Conservation (phyloP, 1,140 invertebrate genomes). For the Drosophila nebulosa region DNA sequence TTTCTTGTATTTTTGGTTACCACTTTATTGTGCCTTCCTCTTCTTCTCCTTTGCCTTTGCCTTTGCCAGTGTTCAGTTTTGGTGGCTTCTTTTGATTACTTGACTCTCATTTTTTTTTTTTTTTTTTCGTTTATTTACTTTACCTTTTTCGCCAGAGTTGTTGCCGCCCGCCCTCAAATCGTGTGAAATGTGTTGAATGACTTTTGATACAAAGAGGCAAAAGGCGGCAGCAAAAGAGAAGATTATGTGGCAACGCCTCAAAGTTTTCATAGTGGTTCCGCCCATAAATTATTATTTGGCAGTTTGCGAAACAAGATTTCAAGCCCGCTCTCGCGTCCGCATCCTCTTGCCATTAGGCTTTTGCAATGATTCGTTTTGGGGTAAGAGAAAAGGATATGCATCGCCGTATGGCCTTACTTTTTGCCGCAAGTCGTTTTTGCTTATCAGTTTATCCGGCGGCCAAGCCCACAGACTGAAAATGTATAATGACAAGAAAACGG, state of each 20-base stretch:
- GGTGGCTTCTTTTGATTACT: not conserved
- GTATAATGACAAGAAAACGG: slow-evolving; percentile 7
- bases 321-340: slow-evolving; percentile 9
- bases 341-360: slow-evolving; percentile 13
- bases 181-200: not conserved
- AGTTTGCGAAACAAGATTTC: slow-evolving; percentile 40
- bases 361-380: slow-evolving; percentile 22
- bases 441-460: slow-evolving; percentile 62
- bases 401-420: slow-evolving; percentile 49
- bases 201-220: not conserved
- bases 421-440: slow-evolving; percentile 66
- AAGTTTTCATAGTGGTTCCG: slow-evolving; percentile 58
- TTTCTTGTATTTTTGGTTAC: no score
- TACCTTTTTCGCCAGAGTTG: not conserved
- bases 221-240: not conserved
- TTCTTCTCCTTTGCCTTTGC: no score
- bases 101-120: not conserved
- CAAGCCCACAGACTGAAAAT: slow-evolving; percentile 1
- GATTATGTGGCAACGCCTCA: slow-evolving; percentile 63
- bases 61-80: not conserved
- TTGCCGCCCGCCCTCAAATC: not conserved
- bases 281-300: slow-evolving; percentile 77
- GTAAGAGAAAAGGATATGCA: slow-evolving; percentile 28
- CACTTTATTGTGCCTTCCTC: no score
- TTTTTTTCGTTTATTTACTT: not conserved